Conservation (phyloP, 2,888 invertebrate species). For the Amaurobius ferox region DNA sequence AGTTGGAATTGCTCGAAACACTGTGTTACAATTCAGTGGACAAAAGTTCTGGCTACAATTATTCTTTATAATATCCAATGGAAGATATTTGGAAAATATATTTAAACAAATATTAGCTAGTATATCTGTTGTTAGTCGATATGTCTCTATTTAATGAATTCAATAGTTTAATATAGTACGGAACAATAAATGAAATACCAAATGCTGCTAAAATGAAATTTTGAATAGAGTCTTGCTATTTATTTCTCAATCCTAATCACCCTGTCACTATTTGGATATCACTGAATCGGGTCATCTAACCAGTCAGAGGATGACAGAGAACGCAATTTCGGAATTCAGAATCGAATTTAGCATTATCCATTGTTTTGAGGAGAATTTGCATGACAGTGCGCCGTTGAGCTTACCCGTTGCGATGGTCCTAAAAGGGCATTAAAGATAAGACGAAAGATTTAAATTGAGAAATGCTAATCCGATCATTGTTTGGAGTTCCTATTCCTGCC, state of each 20-base stretch:
- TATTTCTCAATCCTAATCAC: not conserved
- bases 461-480: constrained; percentile 18
- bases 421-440: constrained; percentile 13
- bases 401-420: not conserved
- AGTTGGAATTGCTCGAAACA: no score
- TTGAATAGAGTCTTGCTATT: not conserved
- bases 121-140: no score
- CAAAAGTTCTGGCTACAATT: no score
- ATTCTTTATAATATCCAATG: no score
- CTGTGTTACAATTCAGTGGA: no score
- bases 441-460: constrained; percentile 12
- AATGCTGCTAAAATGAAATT: no score
- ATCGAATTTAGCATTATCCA: not conserved
- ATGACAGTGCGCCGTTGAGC: not conserved
- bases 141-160: no score
- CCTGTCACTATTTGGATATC: not conserved
- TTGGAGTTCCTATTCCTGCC: not conserved
- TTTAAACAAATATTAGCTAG: no score
- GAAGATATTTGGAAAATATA: no score
- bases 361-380: constrained; percentile 6
- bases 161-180: no score
- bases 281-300: not conserved
- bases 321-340: not conserved
- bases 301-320: not conserved
- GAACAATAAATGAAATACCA: no score